These are phyloP conservation scores for Meriones psammophilus DNA, from an alignment of 2,797 vertebrate species.

Conservation along the genomic window DNA sequence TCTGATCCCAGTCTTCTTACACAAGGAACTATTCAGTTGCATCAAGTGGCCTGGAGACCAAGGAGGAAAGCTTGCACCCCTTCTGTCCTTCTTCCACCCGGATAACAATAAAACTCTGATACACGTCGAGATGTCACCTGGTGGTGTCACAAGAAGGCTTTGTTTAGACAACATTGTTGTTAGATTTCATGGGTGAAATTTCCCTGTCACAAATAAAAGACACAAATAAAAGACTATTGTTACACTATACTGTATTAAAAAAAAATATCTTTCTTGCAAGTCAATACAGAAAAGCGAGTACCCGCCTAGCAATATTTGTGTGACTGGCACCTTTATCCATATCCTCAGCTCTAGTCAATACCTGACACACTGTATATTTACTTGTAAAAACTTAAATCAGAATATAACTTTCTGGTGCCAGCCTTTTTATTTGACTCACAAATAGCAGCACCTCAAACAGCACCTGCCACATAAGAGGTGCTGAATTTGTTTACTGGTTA, in stretches of 20 bases:
- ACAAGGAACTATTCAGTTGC: not conserved
- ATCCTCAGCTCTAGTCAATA: not conserved
- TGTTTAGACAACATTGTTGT: not conserved
- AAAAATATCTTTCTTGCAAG: not conserved
- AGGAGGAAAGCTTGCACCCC: not conserved
- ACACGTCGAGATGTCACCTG: not conserved
- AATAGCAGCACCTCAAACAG: not conserved
- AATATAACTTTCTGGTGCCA: not conserved
- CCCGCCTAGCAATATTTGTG: not conserved
- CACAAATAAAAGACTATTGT: not conserved
- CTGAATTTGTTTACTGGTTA: not conserved
- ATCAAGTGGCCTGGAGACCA: too few relatives aligned
- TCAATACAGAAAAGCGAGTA: not conserved
- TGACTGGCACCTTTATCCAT: not conserved
- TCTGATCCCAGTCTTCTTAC: not conserved
- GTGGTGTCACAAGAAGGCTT: not conserved
- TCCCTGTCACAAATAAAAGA: not conserved
- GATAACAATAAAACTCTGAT: not conserved
- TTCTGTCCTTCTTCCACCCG: too few relatives aligned
- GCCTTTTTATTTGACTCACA: constrained; percentile 5
- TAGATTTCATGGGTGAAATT: not conserved
- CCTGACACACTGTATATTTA: not conserved
- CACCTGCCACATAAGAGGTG: not conserved
- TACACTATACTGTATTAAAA: not conserved
- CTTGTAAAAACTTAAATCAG: constrained; percentile 45